Evolutionary conservation across 2,888 invertebrate genomes (phyloP).

Genomic region (Melieria crassipennis): DNA sequence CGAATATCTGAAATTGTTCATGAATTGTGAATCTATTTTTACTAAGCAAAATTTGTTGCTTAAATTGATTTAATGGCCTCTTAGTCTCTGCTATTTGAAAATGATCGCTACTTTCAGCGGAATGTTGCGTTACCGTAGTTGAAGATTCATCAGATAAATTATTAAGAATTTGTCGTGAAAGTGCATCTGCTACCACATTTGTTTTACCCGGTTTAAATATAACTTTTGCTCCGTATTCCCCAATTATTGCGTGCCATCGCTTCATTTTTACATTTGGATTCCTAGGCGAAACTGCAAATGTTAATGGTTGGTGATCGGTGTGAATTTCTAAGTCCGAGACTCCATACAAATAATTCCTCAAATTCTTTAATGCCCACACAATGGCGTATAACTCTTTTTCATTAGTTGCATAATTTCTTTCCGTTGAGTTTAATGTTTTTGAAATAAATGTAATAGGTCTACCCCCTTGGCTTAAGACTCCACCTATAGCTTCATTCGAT

Average conservation of each 20-base stretch:
- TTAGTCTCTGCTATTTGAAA: constrained; percentile 24
- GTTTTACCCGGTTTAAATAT: constrained; percentile 17
- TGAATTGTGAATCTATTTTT: constrained; percentile 27
- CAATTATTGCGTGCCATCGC: no score
- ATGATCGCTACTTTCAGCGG: constrained; percentile 27
- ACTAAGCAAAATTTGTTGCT: constrained; percentile 29
- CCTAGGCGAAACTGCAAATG: constrained; percentile 17
- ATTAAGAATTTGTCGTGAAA: constrained; percentile 10
- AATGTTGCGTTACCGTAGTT: constrained; percentile 20
- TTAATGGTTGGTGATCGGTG: no score
- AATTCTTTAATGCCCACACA: constrained; percentile 50
- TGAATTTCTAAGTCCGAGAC: constrained; percentile 40
- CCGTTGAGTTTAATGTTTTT: constrained; percentile 47
- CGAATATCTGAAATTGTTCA: constrained; percentile 16
- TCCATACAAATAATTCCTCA: constrained; percentile 57
- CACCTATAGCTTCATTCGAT: constrained; percentile 48
- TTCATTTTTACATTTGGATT: constrained; percentile 53
- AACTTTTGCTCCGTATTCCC: no score
- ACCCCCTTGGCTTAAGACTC: constrained; percentile 49
- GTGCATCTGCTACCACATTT: constrained; percentile 3
- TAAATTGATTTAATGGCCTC: constrained; percentile 30
- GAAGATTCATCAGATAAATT: constrained; percentile 1
- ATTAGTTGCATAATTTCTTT: constrained; percentile 50
- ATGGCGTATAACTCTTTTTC: constrained; percentile 54
- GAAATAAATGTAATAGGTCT: constrained; percentile 52